These are phyloP conservation scores for Ophraella communa DNA, from an alignment of 2,888 invertebrate genomes.

Conservation along the genomic window DNA sequence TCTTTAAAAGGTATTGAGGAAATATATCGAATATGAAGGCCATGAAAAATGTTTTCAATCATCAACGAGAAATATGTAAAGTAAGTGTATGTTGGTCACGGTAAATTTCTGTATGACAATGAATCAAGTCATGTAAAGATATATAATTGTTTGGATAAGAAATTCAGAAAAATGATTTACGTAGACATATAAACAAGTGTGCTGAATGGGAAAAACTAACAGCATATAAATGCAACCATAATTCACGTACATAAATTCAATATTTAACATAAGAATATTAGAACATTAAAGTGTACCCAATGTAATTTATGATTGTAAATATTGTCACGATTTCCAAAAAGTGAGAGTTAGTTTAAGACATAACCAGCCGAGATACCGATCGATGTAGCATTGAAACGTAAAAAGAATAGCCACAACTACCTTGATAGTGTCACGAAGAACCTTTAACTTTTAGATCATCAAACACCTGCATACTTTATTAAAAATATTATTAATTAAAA, in stretches of 20 bases:
- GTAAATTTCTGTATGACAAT: neutral
- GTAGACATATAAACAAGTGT: constrained; percentile 1
- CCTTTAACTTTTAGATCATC: constrained; percentile 44
- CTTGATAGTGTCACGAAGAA: constrained; percentile 51
- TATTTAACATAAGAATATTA: constrained; percentile 35
- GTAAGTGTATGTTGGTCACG: neutral
- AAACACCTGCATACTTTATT: constrained; percentile 39
- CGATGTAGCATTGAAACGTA: constrained; percentile 42
- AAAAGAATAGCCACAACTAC: constrained; percentile 48
- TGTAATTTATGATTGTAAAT: constrained; percentile 31
- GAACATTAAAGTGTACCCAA: too few relatives aligned
- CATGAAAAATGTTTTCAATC: neutral
- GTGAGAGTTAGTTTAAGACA: constrained; percentile 41
- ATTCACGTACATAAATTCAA: constrained; percentile 33
- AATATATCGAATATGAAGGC: neutral
- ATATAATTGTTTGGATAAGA: constrained; percentile 10
- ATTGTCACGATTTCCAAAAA: constrained; percentile 44
- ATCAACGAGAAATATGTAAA: neutral
- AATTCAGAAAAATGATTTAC: constrained; percentile 6
- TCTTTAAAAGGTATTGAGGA: neutral
- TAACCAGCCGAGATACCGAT: constrained; percentile 34
- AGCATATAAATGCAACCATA: constrained; percentile 26
- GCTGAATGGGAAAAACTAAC: constrained; percentile 4
- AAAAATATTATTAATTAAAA: constrained; percentile 34
- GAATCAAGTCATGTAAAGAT: constrained; percentile 3